Base-by-base conservation (phyloP, 2,888 invertebrate species). In the Polietes domitor region DNA sequence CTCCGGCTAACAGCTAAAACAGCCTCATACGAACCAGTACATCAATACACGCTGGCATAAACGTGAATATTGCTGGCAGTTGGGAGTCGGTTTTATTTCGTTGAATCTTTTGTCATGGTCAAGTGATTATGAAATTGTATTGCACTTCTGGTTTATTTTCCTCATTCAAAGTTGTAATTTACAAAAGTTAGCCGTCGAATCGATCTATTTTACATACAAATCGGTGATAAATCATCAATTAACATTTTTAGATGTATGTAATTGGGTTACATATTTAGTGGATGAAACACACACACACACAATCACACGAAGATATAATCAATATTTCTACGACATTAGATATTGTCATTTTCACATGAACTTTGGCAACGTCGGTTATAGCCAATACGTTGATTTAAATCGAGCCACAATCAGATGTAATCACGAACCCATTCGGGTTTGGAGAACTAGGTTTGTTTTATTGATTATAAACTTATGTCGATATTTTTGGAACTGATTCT, bases 101-200 rank as follows among this genome's bases (percentile, higher is more conserved):
- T 17, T 47, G 7, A 3, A 53, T 68, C 86, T 88, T 86, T 86
- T 87, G 89, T 88, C 88, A 89, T 86, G 89, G 89, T 89, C 88
- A 89, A 88, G 86, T 89, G 88, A 86, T 82, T 87, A 88, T 80
- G 58, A 77, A 77, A 77, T 63, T 74, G 17, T 41, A 61, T 74
- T 70, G 63, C 28, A 58, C 53, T 70, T 77, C 55, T 68, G 41
- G 55, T 80, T 80, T 72, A 3, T 32, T 50, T 58, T 37, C 43
- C 72, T 68, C 68, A 43, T 43, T 43, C 43, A 43, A 80, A 70
- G 71, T 17, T 47, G 72, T 53, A 47, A 32, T 76, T 55, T 63
- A 28, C 17, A 72, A 43, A 28, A 58, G 68, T 61, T 47, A 65
- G 61, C 68, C 37, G 7, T 70, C 10, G 5, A 55, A 63, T 71